Evolutionary conservation across 2,113 vertebrate genomes (phyloP), one percentile per base, ranked within the genome.

Genomic region (Caracal caracal): DNA sequence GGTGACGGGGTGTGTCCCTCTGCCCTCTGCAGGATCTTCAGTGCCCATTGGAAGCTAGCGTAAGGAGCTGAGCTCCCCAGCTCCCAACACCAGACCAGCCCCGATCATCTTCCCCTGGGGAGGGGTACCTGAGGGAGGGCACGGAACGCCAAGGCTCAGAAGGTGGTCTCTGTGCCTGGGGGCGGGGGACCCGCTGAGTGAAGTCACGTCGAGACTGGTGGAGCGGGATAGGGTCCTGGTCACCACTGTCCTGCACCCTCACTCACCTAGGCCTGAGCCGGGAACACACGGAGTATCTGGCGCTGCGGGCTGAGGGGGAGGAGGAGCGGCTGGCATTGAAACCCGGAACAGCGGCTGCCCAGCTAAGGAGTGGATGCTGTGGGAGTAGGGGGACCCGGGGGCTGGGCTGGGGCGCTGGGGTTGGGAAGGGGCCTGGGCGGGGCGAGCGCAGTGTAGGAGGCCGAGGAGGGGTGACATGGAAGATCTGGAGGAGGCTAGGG

Each of bases 361-460:
- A 16, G 8, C 7, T 4, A 30, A 8, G 30, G 10, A 1, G 2
- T 2, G 0, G 19, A 33, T 12, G 51, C 63, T 9, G 17, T 59
- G 0, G 71, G 13, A 49, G 35, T 8, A 19, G 6, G 6, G 24
- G 40, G 17, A 20, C 19, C 0, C 6, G 13, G 43, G 11, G 4
- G 33, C n/a, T 26, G 35, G 68, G 22, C 53, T 0, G 5, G 12
- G 33, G 12, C 0, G 4, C 8, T 2, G 19, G 43, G 33, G 76
- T 1, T 1, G 8, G 56, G 33, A 16, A 30, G 10, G 1, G 3
- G 47, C 2, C 17, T 1, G 1, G 26, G 15, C 6, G 1, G 30
- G 24, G 51, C 8, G 16, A 84, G n/a, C 37, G 9, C 47, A 12
- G 11, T 59, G 10, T 26, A 0, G 59, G 26, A 9, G 49, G n/a